These are phyloP conservation scores for Pemphigus obesinymphae DNA, from an alignment of 1,140 invertebrate genomes.

Conservation along the genomic window DNA sequence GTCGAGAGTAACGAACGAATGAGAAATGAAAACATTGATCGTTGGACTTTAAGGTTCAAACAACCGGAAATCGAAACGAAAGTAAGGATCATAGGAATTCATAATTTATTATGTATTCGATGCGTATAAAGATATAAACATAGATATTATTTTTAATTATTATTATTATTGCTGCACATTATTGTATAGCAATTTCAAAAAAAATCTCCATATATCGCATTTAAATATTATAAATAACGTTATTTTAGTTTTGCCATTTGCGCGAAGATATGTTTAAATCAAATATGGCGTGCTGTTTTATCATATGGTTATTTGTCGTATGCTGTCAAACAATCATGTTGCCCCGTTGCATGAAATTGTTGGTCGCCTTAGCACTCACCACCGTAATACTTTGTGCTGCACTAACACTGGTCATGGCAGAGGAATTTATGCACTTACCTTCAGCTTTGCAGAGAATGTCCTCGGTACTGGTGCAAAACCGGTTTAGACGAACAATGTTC, in stretches of 20 bases:
- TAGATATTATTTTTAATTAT: too few species aligned
- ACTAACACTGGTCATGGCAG: slow-evolving; percentile 76
- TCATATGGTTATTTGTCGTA: slow-evolving; percentile 85
- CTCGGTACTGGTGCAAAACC: slow-evolving; percentile 65
- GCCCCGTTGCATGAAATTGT: slow-evolving; percentile 57
- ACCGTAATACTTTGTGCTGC: slow-evolving; percentile 64
- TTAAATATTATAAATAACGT: too few species aligned
- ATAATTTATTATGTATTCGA: too few species aligned
- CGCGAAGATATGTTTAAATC: slow-evolving; percentile 91
- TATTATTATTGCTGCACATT: too few species aligned
- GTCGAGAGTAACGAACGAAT: slow-evolving; percentile 89
- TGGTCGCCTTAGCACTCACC: slow-evolving; percentile 55
- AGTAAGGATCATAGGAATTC: too few species aligned
- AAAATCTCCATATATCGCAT: too few species aligned
- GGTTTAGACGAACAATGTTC: slow-evolving; percentile 66
- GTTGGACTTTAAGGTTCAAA: slow-evolving; percentile 81
- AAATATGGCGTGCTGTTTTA: slow-evolving; percentile 85
- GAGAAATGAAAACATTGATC: slow-evolving; percentile 77
- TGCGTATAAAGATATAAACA: too few species aligned
- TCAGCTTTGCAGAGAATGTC: slow-evolving; percentile 64
- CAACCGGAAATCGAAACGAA: slow-evolving; percentile 66
- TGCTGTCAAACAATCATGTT: slow-evolving; percentile 73
- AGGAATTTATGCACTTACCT: slow-evolving; percentile 69
- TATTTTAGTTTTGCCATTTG: slow-evolving; percentile 75
- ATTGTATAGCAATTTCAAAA: too few species aligned